Conservation (phyloP, 1,140 invertebrate genomes). For the Probaryconus sp. region DNA sequence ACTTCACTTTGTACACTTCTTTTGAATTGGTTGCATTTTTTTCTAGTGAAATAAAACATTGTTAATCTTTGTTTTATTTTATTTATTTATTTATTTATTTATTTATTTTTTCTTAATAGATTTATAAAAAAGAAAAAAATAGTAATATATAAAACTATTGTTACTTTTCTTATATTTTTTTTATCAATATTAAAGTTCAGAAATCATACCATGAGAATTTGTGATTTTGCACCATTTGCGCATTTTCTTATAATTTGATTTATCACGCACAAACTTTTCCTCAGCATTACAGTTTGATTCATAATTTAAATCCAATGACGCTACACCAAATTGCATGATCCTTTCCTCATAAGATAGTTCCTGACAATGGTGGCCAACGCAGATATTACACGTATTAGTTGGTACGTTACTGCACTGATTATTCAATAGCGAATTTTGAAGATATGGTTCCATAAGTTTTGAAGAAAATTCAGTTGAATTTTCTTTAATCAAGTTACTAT, state of each 20-base stretch:
- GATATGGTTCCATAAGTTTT: slow-evolving; percentile 65
- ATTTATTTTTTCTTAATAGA: background rate
- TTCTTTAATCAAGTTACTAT: slow-evolving; percentile 49
- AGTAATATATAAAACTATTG: background rate
- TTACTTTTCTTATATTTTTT: too few species aligned
- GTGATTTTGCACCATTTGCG: slow-evolving; percentile 66
- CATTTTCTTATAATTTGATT: slow-evolving; percentile 67
- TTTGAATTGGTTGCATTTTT: slow-evolving; percentile 50
- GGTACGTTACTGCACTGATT: slow-evolving; percentile 16
- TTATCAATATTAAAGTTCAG: background rate
- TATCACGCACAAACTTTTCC: slow-evolving; percentile 41
- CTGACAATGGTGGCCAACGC: slow-evolving; percentile 18
- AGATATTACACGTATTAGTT: slow-evolving; percentile 26
- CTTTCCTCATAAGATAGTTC: slow-evolving; percentile 15
- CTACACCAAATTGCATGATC: slow-evolving; percentile 26
- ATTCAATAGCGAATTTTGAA: slow-evolving; percentile 14
- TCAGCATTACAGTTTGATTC: background rate
- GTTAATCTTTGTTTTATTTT: slow-evolving; percentile 3
- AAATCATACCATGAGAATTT: slow-evolving; percentile 15
- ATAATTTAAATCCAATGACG: slow-evolving; percentile 26
- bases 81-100: slow-evolving; percentile 10
- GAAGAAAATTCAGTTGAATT: slow-evolving; percentile 44
- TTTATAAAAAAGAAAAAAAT: background rate
- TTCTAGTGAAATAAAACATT: slow-evolving; percentile 58
- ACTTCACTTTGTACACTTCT: slow-evolving; percentile 68